phyloP scores from a whole-genome alignment of 1,140 invertebrate species.

The Nymphalis io region DNA sequence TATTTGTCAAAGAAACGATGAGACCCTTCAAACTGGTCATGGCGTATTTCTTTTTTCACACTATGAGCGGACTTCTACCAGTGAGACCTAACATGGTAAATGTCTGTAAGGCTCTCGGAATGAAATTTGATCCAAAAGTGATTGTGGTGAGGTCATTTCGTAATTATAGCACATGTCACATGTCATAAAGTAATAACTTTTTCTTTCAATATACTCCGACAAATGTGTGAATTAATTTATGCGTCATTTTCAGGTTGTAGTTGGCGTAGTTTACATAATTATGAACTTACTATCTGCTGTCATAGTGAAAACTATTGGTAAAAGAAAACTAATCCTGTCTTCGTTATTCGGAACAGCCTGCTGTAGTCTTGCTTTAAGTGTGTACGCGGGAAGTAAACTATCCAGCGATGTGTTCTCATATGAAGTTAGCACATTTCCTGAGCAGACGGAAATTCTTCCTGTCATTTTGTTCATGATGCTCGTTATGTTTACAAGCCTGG shows the following conservation, averaged over 20 bases:
- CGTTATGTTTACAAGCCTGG: slow-evolving; percentile 62
- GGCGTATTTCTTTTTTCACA: slow-evolving; percentile 80
- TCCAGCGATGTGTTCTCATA: slow-evolving; percentile 61
- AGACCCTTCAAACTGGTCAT: slow-evolving; percentile 79
- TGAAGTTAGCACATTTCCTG: slow-evolving; percentile 59
- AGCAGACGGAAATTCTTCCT: slow-evolving; percentile 51
- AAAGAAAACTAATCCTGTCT: slow-evolving; percentile 61
- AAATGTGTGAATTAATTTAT: not conserved
- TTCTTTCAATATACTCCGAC: too few relatives aligned
- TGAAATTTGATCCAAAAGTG: slow-evolving; percentile 67
- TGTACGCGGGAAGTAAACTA: slow-evolving; percentile 53
- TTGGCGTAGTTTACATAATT: slow-evolving; percentile 58
- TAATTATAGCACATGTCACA: not conserved
- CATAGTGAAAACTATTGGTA: slow-evolving; percentile 62
- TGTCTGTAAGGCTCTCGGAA: slow-evolving; percentile 76
- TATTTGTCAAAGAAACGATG: slow-evolving; percentile 75
- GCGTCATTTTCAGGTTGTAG: slow-evolving; percentile 57
- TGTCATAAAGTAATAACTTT: not conserved
- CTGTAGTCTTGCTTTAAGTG: slow-evolving; percentile 56
- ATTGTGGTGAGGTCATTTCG: slow-evolving; percentile 62
- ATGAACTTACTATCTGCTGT: slow-evolving; percentile 62
- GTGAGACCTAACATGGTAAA: slow-evolving; percentile 84
- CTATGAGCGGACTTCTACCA: slow-evolving; percentile 79
- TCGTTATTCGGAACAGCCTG: slow-evolving; percentile 55
- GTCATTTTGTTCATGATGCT: slow-evolving; percentile 62